Base-by-base conservation (phyloP, 2,797 vertebrate genomes). In the Sardinella longiceps region DNA sequence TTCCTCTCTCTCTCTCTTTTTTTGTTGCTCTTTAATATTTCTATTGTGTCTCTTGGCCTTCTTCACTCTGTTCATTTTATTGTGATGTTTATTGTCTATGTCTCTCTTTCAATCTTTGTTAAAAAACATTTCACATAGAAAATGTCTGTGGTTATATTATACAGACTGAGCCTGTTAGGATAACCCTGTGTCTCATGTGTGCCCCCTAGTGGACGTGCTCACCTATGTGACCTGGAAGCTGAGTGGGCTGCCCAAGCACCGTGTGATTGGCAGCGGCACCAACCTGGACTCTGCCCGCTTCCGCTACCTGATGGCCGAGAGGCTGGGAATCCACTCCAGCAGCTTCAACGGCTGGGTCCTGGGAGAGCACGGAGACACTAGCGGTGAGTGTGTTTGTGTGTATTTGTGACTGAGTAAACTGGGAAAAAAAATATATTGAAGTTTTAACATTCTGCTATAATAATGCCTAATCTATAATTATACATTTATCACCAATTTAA, bases 171-270 rank as follows among this genome's bases (percentile, higher is more conserved):
- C 9, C 1, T 15, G 5, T 12, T 12, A 50, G 48, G 12, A 14
- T 33, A 84, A 80, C 5, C 43, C 7, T 0, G 63, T 70, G 63
- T 0, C 5, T 43, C 1, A 18, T 50, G 0, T 50, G 23, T 81
- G 45, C 84, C 53, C 20, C 18, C 89, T 11, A 99, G 98, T 99
- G 90, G 98, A 99, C 58, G 96, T 99, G 89, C 90, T 99, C 89
- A 99, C 97, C 11, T 99, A 99, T 0, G 96, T 99, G 56, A 98
- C 98, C 70, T 99, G 98, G 98, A 99, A 99, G 88, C 94, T 99
- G 84, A 99, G 98, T 14, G 97, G 98, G 5, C 92, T 99, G 85
- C 98, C 98, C 60, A 98, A 98, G 85, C 94, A 98, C 92, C 97
- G 97, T 0, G 96, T 99, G 88, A 98, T 99, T 6, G 98, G 98